phyloP scores from a whole-genome alignment of 53 echinoderm and acorn worm genomes.

The Echinarachnius parma region DNA sequence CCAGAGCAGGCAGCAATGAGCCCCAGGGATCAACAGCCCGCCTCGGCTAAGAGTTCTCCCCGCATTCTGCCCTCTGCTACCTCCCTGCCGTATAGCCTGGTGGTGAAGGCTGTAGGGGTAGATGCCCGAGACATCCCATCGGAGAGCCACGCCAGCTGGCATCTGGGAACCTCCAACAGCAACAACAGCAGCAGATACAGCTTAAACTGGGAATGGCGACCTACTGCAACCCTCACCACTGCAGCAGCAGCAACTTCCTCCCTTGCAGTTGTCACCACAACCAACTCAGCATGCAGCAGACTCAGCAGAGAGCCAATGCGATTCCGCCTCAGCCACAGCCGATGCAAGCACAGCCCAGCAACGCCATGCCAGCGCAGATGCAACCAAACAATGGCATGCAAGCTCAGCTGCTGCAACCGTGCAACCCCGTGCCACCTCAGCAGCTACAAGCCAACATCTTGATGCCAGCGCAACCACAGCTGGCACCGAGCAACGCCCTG shows the following conservation, averaged over 20 bases:
- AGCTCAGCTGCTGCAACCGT: slow-evolving; percentile 2
- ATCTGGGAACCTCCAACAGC: background rate
- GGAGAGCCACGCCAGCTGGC: slow-evolving; percentile 15
- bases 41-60: slow-evolving; percentile 8
- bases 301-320: too few species aligned
- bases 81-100: slow-evolving; percentile 53
- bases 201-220: too few species aligned
- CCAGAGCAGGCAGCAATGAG: slow-evolving; percentile 28
- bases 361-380: background rate
- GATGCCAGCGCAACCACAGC: slow-evolving; percentile 1
- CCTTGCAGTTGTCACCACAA: too few species aligned
- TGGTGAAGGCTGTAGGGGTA: slow-evolving; percentile 46
- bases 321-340: slow-evolving; percentile 12
- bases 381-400: too few species aligned
- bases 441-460: background rate
- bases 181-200: background rate
- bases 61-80: slow-evolving; percentile 26
- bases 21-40: slow-evolving; percentile 23
- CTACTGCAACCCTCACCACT: too few species aligned
- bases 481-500: background rate
- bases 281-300: too few species aligned
- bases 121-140: slow-evolving; percentile 30
- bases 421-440: background rate
- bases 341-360: background rate
- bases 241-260: too few species aligned